Base-by-base conservation (phyloP, 2,113 vertebrate genomes). In the Monopterus albus region DNA sequence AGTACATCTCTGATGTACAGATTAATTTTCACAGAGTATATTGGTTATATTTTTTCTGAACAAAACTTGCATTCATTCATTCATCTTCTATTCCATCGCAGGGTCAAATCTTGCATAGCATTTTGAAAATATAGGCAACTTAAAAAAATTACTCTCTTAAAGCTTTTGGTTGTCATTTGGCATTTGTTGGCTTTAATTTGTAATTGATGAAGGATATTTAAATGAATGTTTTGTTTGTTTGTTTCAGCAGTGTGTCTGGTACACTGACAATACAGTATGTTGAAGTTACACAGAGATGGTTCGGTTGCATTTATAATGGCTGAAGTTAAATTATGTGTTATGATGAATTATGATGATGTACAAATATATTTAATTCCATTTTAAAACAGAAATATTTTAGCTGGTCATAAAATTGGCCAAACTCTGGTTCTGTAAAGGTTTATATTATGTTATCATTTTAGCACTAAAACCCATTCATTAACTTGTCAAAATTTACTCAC, bases 381-480 rank as follows among this genome's bases (percentile, higher is more conserved):
- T 26, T 2, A 49, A 21, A 35, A 46, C 29, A 7, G 6, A 35
- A 50, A 63, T 77, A 26, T 23, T 47, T 45, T 10, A n/a, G 8
- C 2, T 13, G 1, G 13, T 14, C 42, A 49, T 42, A 33, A 68
- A 42, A 28, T 14, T 18, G 6, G 23, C 2, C 12, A 59, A 14
- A 5, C 18, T 53, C 20, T 36, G 17, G 18, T 14, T 35, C 20
- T 56, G 36, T 1, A 38, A 23, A 23, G 36, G 33, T 9, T 23
- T 13, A 8, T 20, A 12, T 7, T 17, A 17, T 47, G 17, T 38
- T 40, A 31, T 49, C 13, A 77, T 43, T 72, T 72, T 33, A 45
- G 10, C 8, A 51, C 17, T 33, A 14, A 75, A 69, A 53, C 10
- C 9, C 35, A 60, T 72, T 61, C 6, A 43, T 62, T 31, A 52